Conservation (phyloP, 2,113 vertebrate species). For the Peromyscus maniculatus region DNA sequence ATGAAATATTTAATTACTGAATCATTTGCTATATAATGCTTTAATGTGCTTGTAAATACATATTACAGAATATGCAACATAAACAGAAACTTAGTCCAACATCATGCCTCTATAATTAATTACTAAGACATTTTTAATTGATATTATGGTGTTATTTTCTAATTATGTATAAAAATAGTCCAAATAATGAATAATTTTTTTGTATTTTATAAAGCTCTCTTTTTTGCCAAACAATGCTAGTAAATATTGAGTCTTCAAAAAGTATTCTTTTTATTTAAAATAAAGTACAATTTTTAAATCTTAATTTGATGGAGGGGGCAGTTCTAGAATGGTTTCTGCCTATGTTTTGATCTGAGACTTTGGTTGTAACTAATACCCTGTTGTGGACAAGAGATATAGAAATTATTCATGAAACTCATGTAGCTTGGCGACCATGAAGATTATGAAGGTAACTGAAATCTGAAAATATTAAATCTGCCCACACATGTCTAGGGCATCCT, state of each 20-base stretch:
- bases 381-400: not conserved
- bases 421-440: not conserved
- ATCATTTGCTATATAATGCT: not conserved
- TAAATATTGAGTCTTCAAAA: not conserved
- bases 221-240: not conserved
- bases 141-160: not conserved
- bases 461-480: not conserved
- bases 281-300: not conserved
- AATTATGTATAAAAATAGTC: not conserved
- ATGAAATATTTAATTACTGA: not conserved
- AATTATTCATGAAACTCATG: not conserved
- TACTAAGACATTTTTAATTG: not conserved
- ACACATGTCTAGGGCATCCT: not conserved
- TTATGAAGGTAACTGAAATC: not conserved
- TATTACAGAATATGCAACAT: not conserved
- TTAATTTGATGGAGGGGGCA: not conserved
- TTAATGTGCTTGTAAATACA: not conserved
- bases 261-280: not conserved
- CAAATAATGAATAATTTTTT: not conserved
- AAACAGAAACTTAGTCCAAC: not conserved
- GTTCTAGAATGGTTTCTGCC: not conserved
- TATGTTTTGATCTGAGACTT: not conserved
- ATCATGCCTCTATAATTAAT: not conserved
- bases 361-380: not conserved
- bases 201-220: not conserved